Conservation (phyloP, 2,888 invertebrate species). For the Morinoia aosen region DNA sequence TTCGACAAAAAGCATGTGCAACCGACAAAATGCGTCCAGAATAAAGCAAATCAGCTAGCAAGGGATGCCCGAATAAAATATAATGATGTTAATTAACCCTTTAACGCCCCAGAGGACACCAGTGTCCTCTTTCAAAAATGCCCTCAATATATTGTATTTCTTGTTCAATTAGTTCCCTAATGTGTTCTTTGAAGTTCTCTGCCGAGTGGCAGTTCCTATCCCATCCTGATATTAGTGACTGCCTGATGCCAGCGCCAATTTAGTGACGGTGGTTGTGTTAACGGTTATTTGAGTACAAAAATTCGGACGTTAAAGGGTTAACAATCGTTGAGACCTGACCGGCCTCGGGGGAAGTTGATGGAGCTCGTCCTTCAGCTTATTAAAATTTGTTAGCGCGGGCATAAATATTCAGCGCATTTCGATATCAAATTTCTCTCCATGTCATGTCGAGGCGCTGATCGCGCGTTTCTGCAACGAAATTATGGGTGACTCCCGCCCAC, state of each 20-base stretch:
- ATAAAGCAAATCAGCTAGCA: background rate
- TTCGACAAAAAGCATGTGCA: background rate
- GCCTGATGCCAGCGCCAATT: too few relatives aligned
- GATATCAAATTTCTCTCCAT: background rate
- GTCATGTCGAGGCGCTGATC: background rate
- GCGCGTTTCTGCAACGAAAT: background rate
- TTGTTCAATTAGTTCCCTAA: too few relatives aligned
- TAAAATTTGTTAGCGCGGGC: background rate
- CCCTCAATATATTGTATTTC: too few relatives aligned
- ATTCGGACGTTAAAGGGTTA: too few relatives aligned
- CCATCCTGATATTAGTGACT: too few relatives aligned
- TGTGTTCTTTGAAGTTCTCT: too few relatives aligned
- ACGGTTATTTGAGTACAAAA: too few relatives aligned
- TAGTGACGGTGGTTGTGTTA: too few relatives aligned
- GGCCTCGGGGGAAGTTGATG: background rate
- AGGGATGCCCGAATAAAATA: background rate
- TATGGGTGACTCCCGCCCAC: background rate
- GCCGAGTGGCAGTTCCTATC: too few relatives aligned
- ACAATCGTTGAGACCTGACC: background rate
- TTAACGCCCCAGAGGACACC: too few relatives aligned
- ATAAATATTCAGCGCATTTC: background rate
- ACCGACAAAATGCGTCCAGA: background rate
- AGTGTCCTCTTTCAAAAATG: too few relatives aligned
- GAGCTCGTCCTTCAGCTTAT: background rate
- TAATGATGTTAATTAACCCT: too few relatives aligned